Base-by-base conservation (phyloP, 2,888 invertebrate genomes). In the Linhomoeus sp. region DNA sequence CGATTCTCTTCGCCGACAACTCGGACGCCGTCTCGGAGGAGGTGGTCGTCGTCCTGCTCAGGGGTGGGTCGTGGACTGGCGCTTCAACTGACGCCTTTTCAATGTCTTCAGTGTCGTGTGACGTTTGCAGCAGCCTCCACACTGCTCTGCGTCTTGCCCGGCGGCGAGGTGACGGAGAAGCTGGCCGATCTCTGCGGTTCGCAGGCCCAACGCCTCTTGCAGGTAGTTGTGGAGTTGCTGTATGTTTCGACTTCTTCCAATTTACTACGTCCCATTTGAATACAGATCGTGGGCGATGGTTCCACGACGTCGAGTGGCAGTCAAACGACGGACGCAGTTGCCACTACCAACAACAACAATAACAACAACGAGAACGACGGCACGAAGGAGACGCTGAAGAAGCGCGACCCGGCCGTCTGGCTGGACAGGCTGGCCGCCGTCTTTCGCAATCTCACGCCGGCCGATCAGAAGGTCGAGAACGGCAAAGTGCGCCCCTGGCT, bases 351-450 rank as follows among this genome's bases (percentile, higher is more conserved):
- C 2, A 47, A 25, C 22, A 19, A 23, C 22, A 23, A 5, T 9
- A 17, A n/a, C 25, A n/a, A n/a, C n/a, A n/a, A n/a, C n/a, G 52
- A 53, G 43, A 44, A 45, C 35, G 25, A n/a, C 29, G n/a, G n/a
- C n/a, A n/a, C n/a, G n/a, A 45, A 38, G 35, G 37, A n/a, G n/a
- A n/a, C 29, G 29, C 29, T 29, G 29, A 49, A 75, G 65, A 77
- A 78, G 44, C 74, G 77, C 19, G 87, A 90, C 73, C 92, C 92
- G 1, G 77, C 78, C 36, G 69, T 82, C 53, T 90, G 85, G 85
- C 73, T 94, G 52, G 92, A 94, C 71, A 74, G 90, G 52, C 71
- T 88, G 53, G 80, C 90, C 23, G 81, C 84, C 38, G 76, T 94
- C 53, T 86, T 90, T 69, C 76, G 84, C 55, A 75, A 77, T 61